These are phyloP conservation scores for Columba janthina DNA, from an alignment of 2,113 vertebrate genomes.

Conservation along the genomic window DNA sequence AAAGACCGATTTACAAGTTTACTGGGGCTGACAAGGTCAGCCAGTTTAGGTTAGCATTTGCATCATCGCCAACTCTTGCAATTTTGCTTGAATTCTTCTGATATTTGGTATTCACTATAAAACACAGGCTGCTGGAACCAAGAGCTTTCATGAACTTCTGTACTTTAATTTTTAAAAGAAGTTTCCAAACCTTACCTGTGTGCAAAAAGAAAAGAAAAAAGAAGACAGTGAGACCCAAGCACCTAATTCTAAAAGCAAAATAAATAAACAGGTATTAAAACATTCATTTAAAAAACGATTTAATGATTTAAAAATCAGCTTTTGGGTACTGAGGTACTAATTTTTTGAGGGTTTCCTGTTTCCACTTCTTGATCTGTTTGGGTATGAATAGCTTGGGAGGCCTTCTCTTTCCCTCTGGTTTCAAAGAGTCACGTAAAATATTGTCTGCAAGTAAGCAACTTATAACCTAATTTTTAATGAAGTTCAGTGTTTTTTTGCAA, in stretches of 20 bases:
- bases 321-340: neutral
- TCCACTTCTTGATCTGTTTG: neutral
- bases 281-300: neutral
- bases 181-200: neutral
- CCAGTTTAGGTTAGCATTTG: neutral
- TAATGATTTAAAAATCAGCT: neutral
- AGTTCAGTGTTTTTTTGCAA: neutral
- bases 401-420: neutral
- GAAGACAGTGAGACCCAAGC: neutral
- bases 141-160: neutral
- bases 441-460: neutral
- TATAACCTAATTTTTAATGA: neutral
- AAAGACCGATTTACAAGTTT: neutral
- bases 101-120: neutral
- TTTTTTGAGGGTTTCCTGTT: neutral
- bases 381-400: neutral
- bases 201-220: neutral
- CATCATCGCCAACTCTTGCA: neutral
- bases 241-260: neutral
- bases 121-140: neutral
- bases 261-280: neutral
- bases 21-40: neutral
- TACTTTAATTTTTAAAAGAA: neutral
- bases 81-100: neutral
- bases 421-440: neutral